Evolutionary conservation across 1,140 invertebrate species (phyloP), one percentile per base, ranked within the genome.

Genomic region (Mactra quadrangularis): DNA sequence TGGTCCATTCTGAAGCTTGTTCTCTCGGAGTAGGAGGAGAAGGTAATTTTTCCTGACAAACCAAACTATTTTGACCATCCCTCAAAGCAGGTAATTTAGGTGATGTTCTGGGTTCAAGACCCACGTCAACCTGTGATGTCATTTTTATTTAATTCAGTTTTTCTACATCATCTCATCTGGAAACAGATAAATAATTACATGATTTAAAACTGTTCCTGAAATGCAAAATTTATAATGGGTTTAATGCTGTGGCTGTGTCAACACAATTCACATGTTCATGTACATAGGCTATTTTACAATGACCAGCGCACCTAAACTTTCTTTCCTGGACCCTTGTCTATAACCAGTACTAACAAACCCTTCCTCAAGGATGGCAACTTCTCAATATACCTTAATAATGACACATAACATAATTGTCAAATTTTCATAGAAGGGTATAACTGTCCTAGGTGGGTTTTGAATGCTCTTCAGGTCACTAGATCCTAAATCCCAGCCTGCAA

Each of bases 31-130:
- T 85, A 27, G 74, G 62, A 59, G 76, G 64, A 29, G 84, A 13
- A 15, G 79, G 70, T 22, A 83, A 25, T 55, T 68, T 59, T 41
- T 71, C 64, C 33, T 82, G 53, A 33, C 72, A 87, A 38, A 91
- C 87, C 25, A 90, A 83, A 52, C 87, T 90, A 77, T 75, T 88
- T 45, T 88, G 84, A 0, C 88, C 87, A 41, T 89, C 86, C 27
- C 82, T 71, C 35, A 90, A 66, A 41, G 33, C 75, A 25, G 88
- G 87, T 19, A 89, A 62, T 27, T 66, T 74, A 27, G 82, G 62
- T 27, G 85, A 82, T 53, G 77, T 70, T 25, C 41, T 60, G n/a
- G 45, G 62, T 17, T 79, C 77, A 41, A 79, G 29, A 3, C 57
- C 52, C 22, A 79, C 47, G 53, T 70, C 62, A 29, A 59, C 62